Evolutionary conservation across 2,797 vertebrate genomes (phyloP).

Genomic region (Aphelocoma californica): DNA sequence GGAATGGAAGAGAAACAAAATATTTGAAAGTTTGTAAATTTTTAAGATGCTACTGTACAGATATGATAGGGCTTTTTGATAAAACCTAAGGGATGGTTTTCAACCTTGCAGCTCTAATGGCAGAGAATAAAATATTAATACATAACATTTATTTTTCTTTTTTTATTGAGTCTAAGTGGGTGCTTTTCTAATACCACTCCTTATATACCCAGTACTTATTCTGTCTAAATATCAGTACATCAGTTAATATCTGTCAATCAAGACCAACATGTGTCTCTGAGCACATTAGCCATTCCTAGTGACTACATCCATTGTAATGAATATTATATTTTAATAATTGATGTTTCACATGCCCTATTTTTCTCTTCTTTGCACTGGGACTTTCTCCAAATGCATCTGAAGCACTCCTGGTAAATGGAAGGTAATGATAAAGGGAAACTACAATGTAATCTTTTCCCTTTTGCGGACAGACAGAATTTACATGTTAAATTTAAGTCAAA

Average conservation of each 20-base stretch:
- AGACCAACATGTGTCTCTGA: neutral
- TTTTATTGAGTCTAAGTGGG: neutral
- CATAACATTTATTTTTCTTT: neutral
- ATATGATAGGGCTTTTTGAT: neutral
- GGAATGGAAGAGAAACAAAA: neutral
- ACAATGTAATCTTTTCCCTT: neutral
- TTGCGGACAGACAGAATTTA: neutral
- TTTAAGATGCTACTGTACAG: neutral
- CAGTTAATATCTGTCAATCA: conserved; percentile 32
- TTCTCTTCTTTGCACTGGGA: conserved; percentile 4
- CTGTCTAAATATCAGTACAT: conserved; percentile 18
- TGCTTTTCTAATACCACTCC: neutral
- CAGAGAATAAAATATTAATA: conserved; percentile 10
- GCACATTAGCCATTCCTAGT: neutral
- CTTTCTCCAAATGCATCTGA: neutral
- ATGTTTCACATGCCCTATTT: conserved; percentile 21
- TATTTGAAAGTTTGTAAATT: neutral
- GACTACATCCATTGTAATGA: conserved; percentile 10
- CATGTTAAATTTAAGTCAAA: neutral
- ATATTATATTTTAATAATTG: conserved; percentile 39
- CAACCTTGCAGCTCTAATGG: neutral
- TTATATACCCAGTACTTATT: neutral
- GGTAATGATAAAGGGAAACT: neutral
- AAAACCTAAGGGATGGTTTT: neutral
- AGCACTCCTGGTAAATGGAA: neutral